These are phyloP conservation scores for Zootoca vivipara DNA, from an alignment of 2,113 vertebrate species.

Conservation along the genomic window DNA sequence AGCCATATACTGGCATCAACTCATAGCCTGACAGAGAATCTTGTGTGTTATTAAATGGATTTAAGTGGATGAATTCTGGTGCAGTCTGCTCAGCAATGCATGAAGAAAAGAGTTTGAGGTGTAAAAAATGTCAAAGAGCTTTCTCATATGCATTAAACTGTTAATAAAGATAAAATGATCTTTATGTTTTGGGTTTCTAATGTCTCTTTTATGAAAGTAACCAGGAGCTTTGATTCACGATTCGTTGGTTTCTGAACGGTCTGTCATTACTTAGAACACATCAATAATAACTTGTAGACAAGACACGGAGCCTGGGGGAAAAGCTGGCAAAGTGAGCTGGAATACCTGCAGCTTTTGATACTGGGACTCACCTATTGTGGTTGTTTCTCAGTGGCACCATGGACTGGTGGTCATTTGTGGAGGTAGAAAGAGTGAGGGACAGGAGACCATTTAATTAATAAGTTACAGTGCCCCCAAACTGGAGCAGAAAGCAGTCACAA, in stretches of 20 bases:
- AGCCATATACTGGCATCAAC: conserved; percentile 57
- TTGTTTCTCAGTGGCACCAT: neutral
- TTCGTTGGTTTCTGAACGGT: conserved; percentile 68
- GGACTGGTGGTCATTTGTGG: fast-evolving
- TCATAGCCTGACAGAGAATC: conserved; percentile 66
- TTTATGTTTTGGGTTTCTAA: conserved; percentile 75
- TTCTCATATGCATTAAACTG: conserved; percentile 79
- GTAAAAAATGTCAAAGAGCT: conserved; percentile 79
- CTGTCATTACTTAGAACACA: conserved; percentile 67
- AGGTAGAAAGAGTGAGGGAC: neutral
- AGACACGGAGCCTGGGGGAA: conserved; percentile 12
- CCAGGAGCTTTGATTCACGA: conserved; percentile 68
- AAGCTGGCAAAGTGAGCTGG: neutral
- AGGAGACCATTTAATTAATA: fast-evolving
- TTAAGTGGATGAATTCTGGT: conserved; percentile 75
- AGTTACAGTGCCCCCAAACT: neutral
- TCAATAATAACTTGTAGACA: conserved; percentile 54
- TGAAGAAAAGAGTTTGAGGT: conserved; percentile 79
- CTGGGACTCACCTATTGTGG: fast-evolving
- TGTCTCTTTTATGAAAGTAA: conserved; percentile 73
- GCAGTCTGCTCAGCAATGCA: conserved; percentile 79
- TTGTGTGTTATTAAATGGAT: conserved; percentile 75
- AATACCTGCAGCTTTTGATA: conserved; percentile 15
- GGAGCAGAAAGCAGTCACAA: neutral
- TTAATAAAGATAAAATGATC: conserved; percentile 82